Conservation (phyloP, 1,140 invertebrate genomes). For the Zaprionus africanus region DNA sequence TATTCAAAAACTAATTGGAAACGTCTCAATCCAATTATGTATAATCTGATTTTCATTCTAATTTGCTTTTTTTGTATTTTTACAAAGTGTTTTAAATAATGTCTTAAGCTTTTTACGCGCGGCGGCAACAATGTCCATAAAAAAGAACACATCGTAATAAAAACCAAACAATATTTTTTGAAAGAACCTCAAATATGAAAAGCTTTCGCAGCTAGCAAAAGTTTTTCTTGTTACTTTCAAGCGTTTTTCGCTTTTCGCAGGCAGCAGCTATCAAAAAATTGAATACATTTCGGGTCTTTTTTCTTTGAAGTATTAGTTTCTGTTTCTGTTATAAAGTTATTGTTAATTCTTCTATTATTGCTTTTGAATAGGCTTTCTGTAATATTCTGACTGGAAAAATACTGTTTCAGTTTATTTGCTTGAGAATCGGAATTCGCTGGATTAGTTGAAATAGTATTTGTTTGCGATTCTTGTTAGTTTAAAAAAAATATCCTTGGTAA, state of each 20-base stretch:
- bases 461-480: slow-evolving; percentile 32
- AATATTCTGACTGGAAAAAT: slow-evolving; percentile 50
- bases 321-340: slow-evolving; percentile 33
- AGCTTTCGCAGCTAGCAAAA: slow-evolving; percentile 69
- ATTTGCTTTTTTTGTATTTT: slow-evolving; percentile 51
- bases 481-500: slow-evolving; percentile 84
- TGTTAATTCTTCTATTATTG: slow-evolving; percentile 65
- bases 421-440: slow-evolving; percentile 16
- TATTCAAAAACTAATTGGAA: slow-evolving; percentile 35
- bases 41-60: slow-evolving; percentile 1
- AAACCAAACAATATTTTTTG: slow-evolving; percentile 34
- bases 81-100: slow-evolving; percentile 59
- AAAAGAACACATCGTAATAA: slow-evolving; percentile 47
- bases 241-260: slow-evolving; percentile 8
- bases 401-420: slow-evolving; percentile 47
- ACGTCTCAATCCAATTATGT: slow-evolving; percentile 38
- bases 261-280: slow-evolving; percentile 21
- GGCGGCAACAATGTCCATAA: slow-evolving; percentile 81
- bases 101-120: slow-evolving; percentile 69
- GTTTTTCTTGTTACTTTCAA: slow-evolving; percentile 42
- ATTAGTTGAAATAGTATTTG: slow-evolving; percentile 45
- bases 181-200: slow-evolving; percentile 47
- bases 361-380: slow-evolving; percentile 47
- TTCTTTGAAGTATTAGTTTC: slow-evolving; percentile 1
- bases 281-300: slow-evolving; percentile 2